Evolutionary conservation across 2,888 invertebrate species (phyloP), one percentile per base, ranked within the genome.

Genomic region (Volucella inflata): DNA sequence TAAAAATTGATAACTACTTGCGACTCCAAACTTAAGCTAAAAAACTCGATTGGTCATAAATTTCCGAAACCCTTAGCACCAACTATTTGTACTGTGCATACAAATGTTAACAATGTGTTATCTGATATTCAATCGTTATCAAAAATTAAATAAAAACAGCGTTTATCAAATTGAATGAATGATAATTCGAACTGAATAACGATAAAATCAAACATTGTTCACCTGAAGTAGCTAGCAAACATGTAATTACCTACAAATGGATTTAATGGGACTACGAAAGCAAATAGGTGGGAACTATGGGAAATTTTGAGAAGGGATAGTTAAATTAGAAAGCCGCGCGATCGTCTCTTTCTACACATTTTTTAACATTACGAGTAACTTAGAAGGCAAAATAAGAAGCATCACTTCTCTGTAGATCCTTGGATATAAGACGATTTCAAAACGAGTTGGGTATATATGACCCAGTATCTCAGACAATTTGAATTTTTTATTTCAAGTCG

Each of bases 151-250:
- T 9, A 59, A 40, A 59, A 59, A 42, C 11, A 67, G 3, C 42
- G 40, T 40, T 51, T 65, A 51, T 21, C 46, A 14, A 51, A 51
- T 53, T 21, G 53, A 62, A 38, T 44, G 44, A 21, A n/a, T 36
- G 3, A 51, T 11, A 51, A 60, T 36, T 60, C 42, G 30, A 51
- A 42, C n/a, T 30, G 12, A 36, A 38, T n/a, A 14, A 12, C 11
- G 30, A 30, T 30, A 30, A 59, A 59, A 30, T 55, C 40, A 65
- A 65, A 59, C 50, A 67, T 30, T 42, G n/a, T 59, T 65, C 55
- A 48, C 2, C n/a, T 76, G 59, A 59, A 67, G 75, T 76, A 59
- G 59, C 17, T 76, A 50, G 14, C 42, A 76, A 76, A 76, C 59
- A 76, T 36, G 50, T 76, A 76, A 76, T 76, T 51, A 59, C 44